phyloP scores from a whole-genome alignment of 2,888 invertebrate species.

The Osmoderma eremita region DNA sequence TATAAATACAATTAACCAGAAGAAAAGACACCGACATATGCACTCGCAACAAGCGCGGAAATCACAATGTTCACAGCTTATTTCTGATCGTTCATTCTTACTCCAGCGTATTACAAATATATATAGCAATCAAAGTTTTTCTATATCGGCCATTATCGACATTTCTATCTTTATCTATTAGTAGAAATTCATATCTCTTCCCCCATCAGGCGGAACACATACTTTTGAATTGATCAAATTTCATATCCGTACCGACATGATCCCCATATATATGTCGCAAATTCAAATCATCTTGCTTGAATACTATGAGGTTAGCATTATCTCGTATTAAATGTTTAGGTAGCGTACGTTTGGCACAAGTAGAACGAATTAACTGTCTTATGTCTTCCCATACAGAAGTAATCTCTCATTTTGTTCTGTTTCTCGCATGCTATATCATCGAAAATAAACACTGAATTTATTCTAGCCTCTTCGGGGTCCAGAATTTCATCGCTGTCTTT shows the following conservation, averaged over 20 bases:
- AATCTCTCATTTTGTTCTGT: constrained; percentile 51
- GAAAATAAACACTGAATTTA: constrained; percentile 58
- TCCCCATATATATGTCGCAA: constrained; percentile 53
- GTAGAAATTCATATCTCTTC: constrained; percentile 49
- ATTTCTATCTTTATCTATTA: constrained; percentile 5
- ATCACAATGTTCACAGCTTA: too few relatives aligned
- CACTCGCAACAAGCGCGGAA: too few relatives aligned
- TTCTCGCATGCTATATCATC: constrained; percentile 58
- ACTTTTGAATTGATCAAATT: constrained; percentile 50
- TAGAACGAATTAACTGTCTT: constrained; percentile 56
- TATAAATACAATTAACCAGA: too few relatives aligned
- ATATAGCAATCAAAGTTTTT: background rate
- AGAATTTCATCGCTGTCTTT: constrained; percentile 47
- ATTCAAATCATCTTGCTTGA: constrained; percentile 58
- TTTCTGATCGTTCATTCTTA: too few relatives aligned
- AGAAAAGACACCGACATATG: too few relatives aligned
- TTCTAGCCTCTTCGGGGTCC: constrained; percentile 48
- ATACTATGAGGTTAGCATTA: constrained; percentile 57
- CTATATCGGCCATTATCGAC: background rate
- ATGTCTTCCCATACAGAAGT: constrained; percentile 57
- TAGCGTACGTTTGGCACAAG: constrained; percentile 56
- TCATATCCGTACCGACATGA: constrained; percentile 49
- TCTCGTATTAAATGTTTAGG: constrained; percentile 59
- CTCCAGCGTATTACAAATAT: constrained; percentile 3
- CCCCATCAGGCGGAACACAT: constrained; percentile 54